A percentile compares a stretch with the other conserved stretches of the same genome.
These are phyloP conservation scores for Theocolax elegans DNA, from an alignment of 1,140 invertebrate species.

Conservation along the genomic window DNA sequence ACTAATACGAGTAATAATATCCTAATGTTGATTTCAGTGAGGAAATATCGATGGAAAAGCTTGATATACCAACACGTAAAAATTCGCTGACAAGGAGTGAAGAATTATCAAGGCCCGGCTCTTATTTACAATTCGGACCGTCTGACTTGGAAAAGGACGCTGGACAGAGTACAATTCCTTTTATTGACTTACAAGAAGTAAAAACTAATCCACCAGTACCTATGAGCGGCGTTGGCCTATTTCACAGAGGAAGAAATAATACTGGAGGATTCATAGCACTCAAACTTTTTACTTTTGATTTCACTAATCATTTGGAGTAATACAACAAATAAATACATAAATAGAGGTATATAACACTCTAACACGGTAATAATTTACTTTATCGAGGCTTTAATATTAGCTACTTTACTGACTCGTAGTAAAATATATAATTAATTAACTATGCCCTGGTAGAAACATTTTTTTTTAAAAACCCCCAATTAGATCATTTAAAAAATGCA, in stretches of 20 bases:
- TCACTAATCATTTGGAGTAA: neutral
- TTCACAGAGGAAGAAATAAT: neutral
- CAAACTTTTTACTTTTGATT: neutral
- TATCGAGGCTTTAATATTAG: no score
- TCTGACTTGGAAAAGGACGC: neutral
- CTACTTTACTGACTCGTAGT: no score
- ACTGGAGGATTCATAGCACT: neutral
- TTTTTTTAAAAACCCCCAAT: no score
- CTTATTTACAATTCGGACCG: neutral
- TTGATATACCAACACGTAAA: neutral
- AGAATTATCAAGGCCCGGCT: neutral
- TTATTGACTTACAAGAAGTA: neutral
- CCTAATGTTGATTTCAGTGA: neutral
- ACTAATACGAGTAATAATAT: neutral
- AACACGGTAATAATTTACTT: no score
- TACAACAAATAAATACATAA: neutral
- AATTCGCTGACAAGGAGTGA: neutral
- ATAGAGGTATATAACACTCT: no score
- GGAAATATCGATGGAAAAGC: neutral
- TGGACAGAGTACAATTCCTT: slow-evolving; percentile 11
- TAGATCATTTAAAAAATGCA: no score
- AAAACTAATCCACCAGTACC: slow-evolving; percentile 50
- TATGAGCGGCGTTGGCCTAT: neutral
- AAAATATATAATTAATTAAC: no score
- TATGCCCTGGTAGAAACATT: no score